Base-by-base conservation (phyloP, 2,797 vertebrate species). In the Clangula hyemalis region DNA sequence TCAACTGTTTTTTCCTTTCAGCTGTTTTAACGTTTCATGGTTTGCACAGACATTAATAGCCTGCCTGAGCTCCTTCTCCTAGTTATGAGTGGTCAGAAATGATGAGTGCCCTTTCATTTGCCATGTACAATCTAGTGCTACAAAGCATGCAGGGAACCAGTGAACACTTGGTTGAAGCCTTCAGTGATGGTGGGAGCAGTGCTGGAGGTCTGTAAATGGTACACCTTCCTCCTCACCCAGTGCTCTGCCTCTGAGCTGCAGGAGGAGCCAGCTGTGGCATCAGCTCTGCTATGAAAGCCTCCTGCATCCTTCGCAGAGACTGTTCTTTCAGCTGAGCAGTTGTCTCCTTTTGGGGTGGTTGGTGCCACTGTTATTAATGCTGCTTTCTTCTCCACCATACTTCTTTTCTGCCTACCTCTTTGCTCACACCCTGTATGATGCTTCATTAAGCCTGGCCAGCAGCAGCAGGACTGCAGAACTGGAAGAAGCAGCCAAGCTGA, bases 171-270 rank as follows among this genome's bases (percentile, higher is more conserved):
- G 54, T 22, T 16, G 36, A 49, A 51, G 27, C 47, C 49, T 53
- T 20, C 34, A 20, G 13, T 17, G 13, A 13, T 7, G 18, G 18
- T 53, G 47, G 25, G 36, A 70, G 24, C 12, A 19, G n/a, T 70
- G n/a, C 34, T 30, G 34, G 47, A 53, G n/a, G 9, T 36, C n/a
- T 27, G 14, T 11, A 45, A 56, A 10, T 47, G 21, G 43, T 32
- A 24, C n/a, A n/a, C 21, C 30, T 45, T 30, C 57, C 20, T 30
- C 34, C 14, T 49, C 7, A 1, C 13, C 0, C 1, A 4, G 38
- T 18, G 51, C 34, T 45, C 36, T 36, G 36, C 36, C 36, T 36
- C 36, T 36, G 36, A 36, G 36, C 36, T 36, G 36, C 36, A 36
- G 36, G 36, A 36, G 36, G 36, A 36, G 36, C 36, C 36, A 36